These are phyloP conservation scores for Oxycera nigricornis DNA, from an alignment of 2,888 invertebrate genomes.

Conservation along the genomic window DNA sequence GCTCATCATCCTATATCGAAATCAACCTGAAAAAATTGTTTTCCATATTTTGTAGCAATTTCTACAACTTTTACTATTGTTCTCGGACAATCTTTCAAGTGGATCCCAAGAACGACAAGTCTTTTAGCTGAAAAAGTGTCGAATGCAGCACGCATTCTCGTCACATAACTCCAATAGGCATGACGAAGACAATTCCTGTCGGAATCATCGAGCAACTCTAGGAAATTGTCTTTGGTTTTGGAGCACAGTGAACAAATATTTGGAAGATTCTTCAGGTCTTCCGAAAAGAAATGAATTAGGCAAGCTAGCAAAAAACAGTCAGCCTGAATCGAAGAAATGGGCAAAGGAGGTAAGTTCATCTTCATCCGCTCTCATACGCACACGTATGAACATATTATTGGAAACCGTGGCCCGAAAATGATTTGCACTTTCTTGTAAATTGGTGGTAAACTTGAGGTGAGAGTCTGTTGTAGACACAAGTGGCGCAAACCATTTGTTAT, in stretches of 20 bases:
- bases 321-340: background rate
- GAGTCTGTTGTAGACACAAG: conserved; percentile 30
- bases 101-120: conserved; percentile 28
- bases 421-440: conserved; percentile 34
- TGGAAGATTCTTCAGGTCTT: conserved; percentile 31
- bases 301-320: conserved; percentile 9
- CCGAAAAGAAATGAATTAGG: conserved; percentile 16
- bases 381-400: background rate
- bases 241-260: conserved; percentile 39
- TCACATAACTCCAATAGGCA: background rate
- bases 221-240: conserved; percentile 37
- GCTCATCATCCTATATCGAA: too few species aligned
- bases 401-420: conserved; percentile 19
- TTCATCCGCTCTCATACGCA: background rate
- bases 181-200: conserved; percentile 34
- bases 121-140: background rate
- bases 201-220: conserved; percentile 24
- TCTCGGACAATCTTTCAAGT: conserved; percentile 7
- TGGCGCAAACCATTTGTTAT: conserved; percentile 40
- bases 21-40: too few species aligned
- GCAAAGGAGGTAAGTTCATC: background rate
- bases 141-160: background rate
- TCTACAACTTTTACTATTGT: background rate
- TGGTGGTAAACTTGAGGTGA: conserved; percentile 19
- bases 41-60: too few species aligned